phyloP scores from a whole-genome alignment of 2,113 vertebrate species.

The Rousettus leschenaultii region DNA sequence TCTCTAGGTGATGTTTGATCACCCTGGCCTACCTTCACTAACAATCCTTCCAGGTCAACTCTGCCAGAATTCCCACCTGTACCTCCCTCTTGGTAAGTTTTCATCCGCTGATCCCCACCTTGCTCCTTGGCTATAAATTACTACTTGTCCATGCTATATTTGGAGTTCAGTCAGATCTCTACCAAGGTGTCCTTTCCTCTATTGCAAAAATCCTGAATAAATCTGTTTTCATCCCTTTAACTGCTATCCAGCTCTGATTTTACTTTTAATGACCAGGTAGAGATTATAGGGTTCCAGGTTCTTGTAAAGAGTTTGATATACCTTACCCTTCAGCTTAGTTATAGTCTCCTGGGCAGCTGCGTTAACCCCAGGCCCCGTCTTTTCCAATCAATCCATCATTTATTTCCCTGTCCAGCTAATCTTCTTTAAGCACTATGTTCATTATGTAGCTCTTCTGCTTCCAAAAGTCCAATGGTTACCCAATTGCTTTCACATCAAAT shows the following conservation, averaged over 20 bases:
- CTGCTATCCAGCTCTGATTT: neutral
- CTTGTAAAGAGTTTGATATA: neutral
- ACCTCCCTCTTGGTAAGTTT: neutral
- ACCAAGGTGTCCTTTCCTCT: neutral
- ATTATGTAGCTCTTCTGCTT: neutral
- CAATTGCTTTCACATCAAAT: neutral
- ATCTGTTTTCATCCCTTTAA: neutral
- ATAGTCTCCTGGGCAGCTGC: neutral
- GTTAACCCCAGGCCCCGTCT: neutral
- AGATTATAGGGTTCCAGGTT: neutral
- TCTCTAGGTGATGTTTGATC: neutral
- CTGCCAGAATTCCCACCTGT: neutral
- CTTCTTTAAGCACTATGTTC: neutral
- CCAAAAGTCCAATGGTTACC: neutral
- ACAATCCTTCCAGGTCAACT: neutral
- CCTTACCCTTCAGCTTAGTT: neutral
- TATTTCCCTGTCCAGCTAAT: neutral
- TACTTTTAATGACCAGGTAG: neutral
- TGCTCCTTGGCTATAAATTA: neutral
- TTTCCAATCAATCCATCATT: neutral
- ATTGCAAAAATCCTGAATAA: neutral
- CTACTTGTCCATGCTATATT: neutral
- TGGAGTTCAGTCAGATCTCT: neutral
- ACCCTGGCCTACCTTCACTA: neutral
- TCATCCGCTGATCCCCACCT: neutral